Evolutionary conservation across 2,113 vertebrate species (phyloP).

Genomic region (Limnothrissa miodon): DNA sequence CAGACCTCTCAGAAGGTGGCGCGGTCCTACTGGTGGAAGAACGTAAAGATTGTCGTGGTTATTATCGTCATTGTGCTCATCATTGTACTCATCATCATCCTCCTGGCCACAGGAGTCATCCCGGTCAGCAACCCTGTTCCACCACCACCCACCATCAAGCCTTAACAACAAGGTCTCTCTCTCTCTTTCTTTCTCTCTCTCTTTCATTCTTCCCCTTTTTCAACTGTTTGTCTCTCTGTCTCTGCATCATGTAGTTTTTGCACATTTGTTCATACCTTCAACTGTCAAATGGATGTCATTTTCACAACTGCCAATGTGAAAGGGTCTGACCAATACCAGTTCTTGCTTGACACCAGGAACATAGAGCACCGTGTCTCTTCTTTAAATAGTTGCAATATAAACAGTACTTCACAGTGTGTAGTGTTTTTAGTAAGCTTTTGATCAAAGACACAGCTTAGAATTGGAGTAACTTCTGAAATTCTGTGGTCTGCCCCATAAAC

Average conservation of each 20-base stretch:
- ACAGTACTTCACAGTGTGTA: not conserved
- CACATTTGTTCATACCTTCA: slow-evolving; percentile 5
- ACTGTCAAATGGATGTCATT: slow-evolving; percentile 27
- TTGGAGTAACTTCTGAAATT: not conserved
- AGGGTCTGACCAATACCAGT: not conserved
- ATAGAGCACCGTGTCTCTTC: not conserved
- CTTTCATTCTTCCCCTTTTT: not conserved
- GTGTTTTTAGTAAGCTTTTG: not conserved
- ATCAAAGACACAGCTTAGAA: not conserved
- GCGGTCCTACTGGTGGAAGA: slow-evolving; percentile 93
- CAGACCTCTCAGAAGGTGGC: slow-evolving; percentile 90
- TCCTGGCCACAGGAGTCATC: slow-evolving; percentile 82
- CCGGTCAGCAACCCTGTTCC: slow-evolving; percentile 47
- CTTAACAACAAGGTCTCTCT: not conserved
- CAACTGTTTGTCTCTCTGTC: not conserved
- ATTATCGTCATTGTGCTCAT: slow-evolving; percentile 79
- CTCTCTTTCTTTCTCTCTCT: not conserved
- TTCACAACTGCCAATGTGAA: slow-evolving; percentile 9
- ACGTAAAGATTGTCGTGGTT: slow-evolving; percentile 82
- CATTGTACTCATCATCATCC: slow-evolving; percentile 81
- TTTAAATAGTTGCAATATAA: not conserved
- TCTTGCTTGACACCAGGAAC: not conserved
- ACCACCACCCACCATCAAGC: not conserved
- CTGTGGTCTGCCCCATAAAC: not conserved
- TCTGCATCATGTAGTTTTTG: slow-evolving; percentile 6